Conservation (phyloP, 2,888 invertebrate species). For the Morinoia aosen region DNA sequence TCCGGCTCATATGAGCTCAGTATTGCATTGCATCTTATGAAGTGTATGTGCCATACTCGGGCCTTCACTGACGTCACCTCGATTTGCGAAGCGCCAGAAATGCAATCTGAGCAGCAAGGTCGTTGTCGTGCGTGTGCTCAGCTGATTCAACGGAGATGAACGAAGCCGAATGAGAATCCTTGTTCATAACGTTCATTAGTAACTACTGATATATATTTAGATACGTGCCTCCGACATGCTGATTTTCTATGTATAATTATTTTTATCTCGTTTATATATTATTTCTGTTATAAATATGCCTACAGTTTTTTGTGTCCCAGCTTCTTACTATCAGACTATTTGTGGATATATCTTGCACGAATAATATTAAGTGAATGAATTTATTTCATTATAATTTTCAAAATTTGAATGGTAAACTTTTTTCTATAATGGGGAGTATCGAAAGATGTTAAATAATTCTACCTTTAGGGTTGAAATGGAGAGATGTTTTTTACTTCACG, state of each 20-base stretch:
- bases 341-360: not conserved
- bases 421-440: not conserved
- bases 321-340: not conserved
- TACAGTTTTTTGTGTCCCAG: not conserved
- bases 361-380: not conserved
- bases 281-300: not conserved
- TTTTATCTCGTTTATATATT: not conserved
- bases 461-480: not conserved
- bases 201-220: not conserved
- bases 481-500: not conserved
- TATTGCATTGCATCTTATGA: not conserved
- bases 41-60: not conserved
- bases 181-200: not conserved
- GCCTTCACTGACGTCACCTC: not conserved
- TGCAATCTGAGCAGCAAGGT: not conserved
- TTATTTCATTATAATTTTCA: not conserved
- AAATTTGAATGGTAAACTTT: not conserved
- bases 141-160: not conserved
- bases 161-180: not conserved
- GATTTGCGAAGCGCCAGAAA: not conserved
- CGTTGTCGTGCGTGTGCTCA: not conserved
- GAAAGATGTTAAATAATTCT: not conserved
- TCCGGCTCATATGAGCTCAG: not conserved
- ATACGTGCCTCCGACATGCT: not conserved
- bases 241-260: not conserved